A percentile compares a stretch with the other conserved stretches of the same genome.
Evolutionary conservation across 2,888 invertebrate genomes (phyloP).

Genomic region (Gonocerus acuteangulatus): DNA sequence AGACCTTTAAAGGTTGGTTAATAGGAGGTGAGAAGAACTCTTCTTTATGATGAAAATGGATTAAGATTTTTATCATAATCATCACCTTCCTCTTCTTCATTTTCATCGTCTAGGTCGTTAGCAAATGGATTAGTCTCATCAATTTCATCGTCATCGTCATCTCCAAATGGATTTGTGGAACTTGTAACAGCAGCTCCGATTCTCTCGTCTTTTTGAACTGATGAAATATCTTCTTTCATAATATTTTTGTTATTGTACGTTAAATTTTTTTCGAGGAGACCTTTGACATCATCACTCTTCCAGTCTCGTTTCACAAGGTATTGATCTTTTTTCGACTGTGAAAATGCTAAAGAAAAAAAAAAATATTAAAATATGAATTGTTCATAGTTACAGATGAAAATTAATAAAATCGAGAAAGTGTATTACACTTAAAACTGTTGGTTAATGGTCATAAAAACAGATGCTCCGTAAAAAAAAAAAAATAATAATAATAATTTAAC

Average conservation of each 20-base stretch:
- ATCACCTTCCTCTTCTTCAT: slow-evolving; percentile 46
- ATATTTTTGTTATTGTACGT: neutral
- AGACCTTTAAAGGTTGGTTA: too few species aligned
- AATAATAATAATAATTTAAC: too few species aligned
- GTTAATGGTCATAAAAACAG: too few species aligned
- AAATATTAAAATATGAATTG: neutral
- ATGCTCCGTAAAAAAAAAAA: too few species aligned
- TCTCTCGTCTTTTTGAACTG: slow-evolving; percentile 39
- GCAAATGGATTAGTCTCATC: slow-evolving; percentile 40
- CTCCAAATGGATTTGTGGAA: slow-evolving; percentile 49
- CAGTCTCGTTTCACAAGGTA: slow-evolving; percentile 3
- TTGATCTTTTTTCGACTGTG: neutral
- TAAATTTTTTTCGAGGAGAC: neutral
- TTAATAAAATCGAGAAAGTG: neutral
- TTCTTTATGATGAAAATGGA: slow-evolving; percentile 51
- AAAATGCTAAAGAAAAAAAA: neutral
- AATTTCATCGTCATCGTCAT: slow-evolving; percentile 41
- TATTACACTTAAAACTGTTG: too few species aligned
- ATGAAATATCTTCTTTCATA: neutral
- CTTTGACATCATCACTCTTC: slow-evolving; percentile 4
- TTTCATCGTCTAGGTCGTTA: slow-evolving; percentile 41
- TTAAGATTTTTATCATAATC: slow-evolving; percentile 71
- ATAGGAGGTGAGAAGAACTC: too few species aligned
- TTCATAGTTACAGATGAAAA: neutral
- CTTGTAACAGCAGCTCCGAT: slow-evolving; percentile 47